phyloP scores from a whole-genome alignment of 2,888 invertebrate genomes.

The Scelioninae gen. 2 region DNA sequence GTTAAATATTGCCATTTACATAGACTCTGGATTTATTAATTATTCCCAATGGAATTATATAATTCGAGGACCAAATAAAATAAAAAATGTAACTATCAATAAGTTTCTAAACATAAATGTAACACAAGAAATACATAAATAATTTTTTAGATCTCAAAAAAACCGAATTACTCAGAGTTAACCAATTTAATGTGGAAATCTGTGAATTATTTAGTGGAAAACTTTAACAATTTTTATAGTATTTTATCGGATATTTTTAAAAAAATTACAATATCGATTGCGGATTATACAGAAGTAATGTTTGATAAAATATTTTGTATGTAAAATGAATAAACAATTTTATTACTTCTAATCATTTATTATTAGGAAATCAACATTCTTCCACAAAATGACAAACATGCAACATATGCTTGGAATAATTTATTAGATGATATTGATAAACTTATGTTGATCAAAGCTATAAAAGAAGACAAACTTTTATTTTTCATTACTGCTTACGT shows the following conservation, averaged over 20 bases:
- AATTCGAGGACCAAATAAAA: constrained; percentile 83
- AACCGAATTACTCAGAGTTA: constrained; percentile 80
- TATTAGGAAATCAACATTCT: constrained; percentile 79
- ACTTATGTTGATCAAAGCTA: constrained; percentile 85
- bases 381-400: constrained; percentile 68
- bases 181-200: constrained; percentile 84
- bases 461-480: constrained; percentile 88
- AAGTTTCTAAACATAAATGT: not conserved
- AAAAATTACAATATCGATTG: constrained; percentile 79
- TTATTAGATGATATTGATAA: constrained; percentile 85
- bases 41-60: constrained; percentile 86
- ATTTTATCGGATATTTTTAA: constrained; percentile 77
- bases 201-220: constrained; percentile 80
- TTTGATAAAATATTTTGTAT: not conserved
- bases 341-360: too few species aligned
- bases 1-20: constrained; percentile 85
- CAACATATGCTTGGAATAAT: constrained; percentile 79
- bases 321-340: not conserved
- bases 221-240: constrained; percentile 77
- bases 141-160: constrained; percentile 74
- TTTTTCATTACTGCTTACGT: constrained; percentile 90
- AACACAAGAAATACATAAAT: not conserved
- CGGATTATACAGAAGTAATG: constrained; percentile 79
- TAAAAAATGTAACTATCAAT: constrained; percentile 74
- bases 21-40: constrained; percentile 79